Evolutionary conservation across 2,888 invertebrate species (phyloP).

Genomic region (Metacarcinus magister): DNA sequence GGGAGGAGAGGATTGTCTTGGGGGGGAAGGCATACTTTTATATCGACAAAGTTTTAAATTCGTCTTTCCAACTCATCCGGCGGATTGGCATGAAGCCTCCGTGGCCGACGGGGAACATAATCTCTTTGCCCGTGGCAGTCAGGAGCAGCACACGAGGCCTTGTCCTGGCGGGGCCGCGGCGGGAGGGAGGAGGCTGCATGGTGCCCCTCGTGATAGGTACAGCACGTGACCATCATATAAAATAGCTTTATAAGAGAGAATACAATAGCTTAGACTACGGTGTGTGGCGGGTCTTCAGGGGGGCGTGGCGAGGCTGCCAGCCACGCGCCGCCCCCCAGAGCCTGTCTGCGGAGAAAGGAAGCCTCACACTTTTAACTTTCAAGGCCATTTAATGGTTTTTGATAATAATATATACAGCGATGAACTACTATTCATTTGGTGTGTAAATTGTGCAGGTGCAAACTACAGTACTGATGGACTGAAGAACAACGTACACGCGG

Average conservation of each 20-base stretch:
- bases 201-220: neutral
- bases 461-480: conserved; percentile 52
- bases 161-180: conserved; percentile 29
- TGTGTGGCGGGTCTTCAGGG: neutral
- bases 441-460: conserved; percentile 60
- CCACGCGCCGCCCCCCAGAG: neutral
- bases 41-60: neutral
- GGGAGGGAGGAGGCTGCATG: neutral
- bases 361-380: conserved; percentile 36
- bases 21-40: neutral
- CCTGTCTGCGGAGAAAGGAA: neutral
- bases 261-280: conserved; percentile 42
- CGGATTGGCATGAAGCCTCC: neutral
- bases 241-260: conserved; percentile 58
- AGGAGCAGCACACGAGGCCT: neutral
- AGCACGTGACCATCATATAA: conserved; percentile 46
- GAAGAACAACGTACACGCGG: conserved; percentile 58
- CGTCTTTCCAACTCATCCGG: conserved; percentile 5
- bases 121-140: neutral
- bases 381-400: conserved; percentile 45
- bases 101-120: neutral
- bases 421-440: conserved; percentile 29
- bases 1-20: neutral
- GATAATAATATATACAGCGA: conserved; percentile 22
- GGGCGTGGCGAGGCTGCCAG: neutral